These are phyloP conservation scores for Microplitis deprimator DNA, from an alignment of 2,888 invertebrate species.

Conservation along the genomic window DNA sequence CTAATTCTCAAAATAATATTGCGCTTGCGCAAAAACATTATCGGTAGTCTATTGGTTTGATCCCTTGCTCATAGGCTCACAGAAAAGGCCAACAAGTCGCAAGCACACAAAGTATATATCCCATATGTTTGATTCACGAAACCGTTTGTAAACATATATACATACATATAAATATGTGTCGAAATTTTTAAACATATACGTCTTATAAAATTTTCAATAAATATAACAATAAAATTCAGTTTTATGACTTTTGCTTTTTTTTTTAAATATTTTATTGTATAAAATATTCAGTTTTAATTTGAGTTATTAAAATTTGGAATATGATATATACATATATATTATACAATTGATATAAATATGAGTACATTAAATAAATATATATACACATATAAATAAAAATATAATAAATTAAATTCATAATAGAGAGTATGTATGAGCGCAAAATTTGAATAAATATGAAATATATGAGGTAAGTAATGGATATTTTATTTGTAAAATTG, in stretches of 20 bases:
- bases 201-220: not conserved
- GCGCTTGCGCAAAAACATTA: slow-evolving; percentile 59
- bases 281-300: too few relatives aligned
- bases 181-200: not conserved
- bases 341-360: not conserved
- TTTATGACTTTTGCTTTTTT: too few relatives aligned
- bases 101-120: slow-evolving; percentile 56
- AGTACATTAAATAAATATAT: not conserved
- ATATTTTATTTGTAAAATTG: not conserved
- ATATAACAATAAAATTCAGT: not conserved
- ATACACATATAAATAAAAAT: not conserved
- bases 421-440: not conserved
- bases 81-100: slow-evolving; percentile 61
- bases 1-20: too few relatives aligned
- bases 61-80: slow-evolving; percentile 67
- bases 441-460: not conserved
- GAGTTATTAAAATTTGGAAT: too few relatives aligned
- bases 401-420: not conserved
- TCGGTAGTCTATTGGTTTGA: slow-evolving; percentile 71
- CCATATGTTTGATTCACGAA: slow-evolving; percentile 41
- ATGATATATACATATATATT: too few relatives aligned
- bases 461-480: too few relatives aligned
- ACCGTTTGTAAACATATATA: not conserved
- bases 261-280: too few relatives aligned
- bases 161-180: not conserved